Conservation (phyloP, 1,140 invertebrate species). For the Drosophila tropicalis region DNA sequence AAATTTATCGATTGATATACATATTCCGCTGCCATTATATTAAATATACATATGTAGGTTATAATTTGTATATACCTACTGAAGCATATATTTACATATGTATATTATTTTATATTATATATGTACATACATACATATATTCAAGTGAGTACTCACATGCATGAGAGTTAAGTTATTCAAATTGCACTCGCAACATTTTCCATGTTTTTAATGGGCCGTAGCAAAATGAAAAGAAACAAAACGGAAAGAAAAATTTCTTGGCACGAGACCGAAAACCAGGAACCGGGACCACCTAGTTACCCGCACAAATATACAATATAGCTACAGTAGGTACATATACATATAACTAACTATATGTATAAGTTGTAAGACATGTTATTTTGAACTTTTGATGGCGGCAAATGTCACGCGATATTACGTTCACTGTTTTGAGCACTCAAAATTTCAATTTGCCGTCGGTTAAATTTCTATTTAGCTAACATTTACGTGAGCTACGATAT, state of each 20-base stretch:
- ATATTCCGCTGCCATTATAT: not conserved
- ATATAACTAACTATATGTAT: constrained; percentile 8
- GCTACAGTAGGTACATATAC: not conserved
- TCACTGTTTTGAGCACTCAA: constrained; percentile 32
- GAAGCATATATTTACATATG: not conserved
- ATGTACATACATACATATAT: too few species aligned
- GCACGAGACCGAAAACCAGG: constrained; percentile 6
- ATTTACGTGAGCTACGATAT: not conserved
- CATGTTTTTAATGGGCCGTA: constrained; percentile 28
- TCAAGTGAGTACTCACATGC: constrained; percentile 13
- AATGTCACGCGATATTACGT: constrained; percentile 60
- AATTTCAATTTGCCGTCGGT: constrained; percentile 22
- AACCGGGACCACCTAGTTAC: not conserved
- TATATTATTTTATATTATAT: too few species aligned
- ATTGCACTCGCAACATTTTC: constrained; percentile 50
- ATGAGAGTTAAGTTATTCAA: constrained; percentile 49
- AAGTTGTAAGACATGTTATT: constrained; percentile 42
- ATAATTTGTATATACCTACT: not conserved
- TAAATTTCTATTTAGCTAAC: not conserved
- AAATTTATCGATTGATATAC: constrained; percentile 69
- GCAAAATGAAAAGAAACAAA: constrained; percentile 19
- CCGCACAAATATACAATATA: constrained; percentile 9
- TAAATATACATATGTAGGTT: constrained; percentile 31
- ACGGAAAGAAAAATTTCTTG: constrained; percentile 5
- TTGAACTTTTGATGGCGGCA: constrained; percentile 40